Evolutionary conservation across 2,888 invertebrate genomes (phyloP), one percentile per base, ranked within the genome.

Genomic region (Melinopterus prodromus): DNA sequence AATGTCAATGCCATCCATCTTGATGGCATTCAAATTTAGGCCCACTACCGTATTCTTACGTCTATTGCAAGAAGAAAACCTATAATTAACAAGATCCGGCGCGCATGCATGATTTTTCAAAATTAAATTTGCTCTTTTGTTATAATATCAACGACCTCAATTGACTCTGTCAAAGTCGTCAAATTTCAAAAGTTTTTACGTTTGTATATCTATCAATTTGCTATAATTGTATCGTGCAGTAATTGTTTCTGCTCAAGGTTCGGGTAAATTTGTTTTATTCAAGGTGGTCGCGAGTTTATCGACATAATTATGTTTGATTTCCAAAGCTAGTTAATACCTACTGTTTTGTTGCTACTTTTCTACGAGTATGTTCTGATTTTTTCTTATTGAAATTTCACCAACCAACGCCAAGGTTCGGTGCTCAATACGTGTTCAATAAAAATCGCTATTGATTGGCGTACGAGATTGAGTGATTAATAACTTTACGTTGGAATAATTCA

Each of bases 231-330:
- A n/a, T 74, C 36, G 36, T 53, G 9, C 7, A 12, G 12, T 53
- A 53, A 53, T 53, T 53, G 53, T 74, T 74, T 74, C 37, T 74
- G 36, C 12, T 36, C 74, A 74, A 74, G 74, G 74, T 36, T 74
- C 15, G 7, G 7, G 74, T 36, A 35, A n/a, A 74, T 74, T 74
- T 6, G 74, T 74, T 74, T 35, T 74, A 6, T 71, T 71, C 71
- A 71, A 71, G 71, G 74, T n/a, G 74, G 35, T 74, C 6, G 35
- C 35, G 74, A 71, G 26, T 26, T 1, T 26, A 26, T 26, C 53
- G 12, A 53, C 12, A 12, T 53, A 9, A 53, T 7, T 53, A 53
- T 53, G 53, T 53, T 53, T 53, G 7, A 12, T 53, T 53, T 53
- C 1, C 12, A 53, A 53, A 53, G 53, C 53, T 53, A 53, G 53